Evolutionary conservation across 2,888 invertebrate genomes (phyloP).

Genomic region (Stictocephala bisonia): DNA sequence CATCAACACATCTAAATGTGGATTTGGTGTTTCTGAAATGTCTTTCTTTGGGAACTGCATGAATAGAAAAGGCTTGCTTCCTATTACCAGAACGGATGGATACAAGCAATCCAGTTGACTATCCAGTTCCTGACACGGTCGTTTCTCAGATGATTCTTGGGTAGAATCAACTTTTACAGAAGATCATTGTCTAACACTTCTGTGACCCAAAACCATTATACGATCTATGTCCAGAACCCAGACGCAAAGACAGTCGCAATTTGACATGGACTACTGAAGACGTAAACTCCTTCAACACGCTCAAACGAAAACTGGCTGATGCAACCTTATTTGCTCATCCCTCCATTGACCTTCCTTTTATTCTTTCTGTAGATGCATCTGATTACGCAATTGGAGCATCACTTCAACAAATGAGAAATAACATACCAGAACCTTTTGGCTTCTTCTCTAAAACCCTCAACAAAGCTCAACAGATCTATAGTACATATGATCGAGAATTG

Average conservation of each 20-base stretch:
- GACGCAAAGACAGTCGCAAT: background rate
- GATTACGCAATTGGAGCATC: background rate
- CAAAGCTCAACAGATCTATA: too few species aligned
- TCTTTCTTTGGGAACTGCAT: too few species aligned
- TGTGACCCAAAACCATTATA: background rate
- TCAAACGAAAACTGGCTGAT: background rate
- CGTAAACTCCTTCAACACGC: background rate
- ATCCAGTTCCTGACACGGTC: too few species aligned
- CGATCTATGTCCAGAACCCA: too few species aligned
- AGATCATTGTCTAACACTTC: background rate
- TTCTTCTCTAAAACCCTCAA: too few species aligned
- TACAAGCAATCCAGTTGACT: too few species aligned
- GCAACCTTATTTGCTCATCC: background rate
- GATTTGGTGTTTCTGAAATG: too few species aligned
- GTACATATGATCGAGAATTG: too few species aligned
- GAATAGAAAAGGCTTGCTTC: too few species aligned
- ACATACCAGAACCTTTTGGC: background rate
- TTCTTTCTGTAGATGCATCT: background rate
- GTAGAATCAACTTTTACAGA: background rate
- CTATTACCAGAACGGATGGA: too few species aligned
- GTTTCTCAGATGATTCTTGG: too few species aligned
- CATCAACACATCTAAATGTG: too few species aligned
- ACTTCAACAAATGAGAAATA: background rate
- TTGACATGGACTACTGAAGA: background rate
- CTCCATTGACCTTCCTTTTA: background rate